A percentile compares a stretch with the other conserved stretches of the same genome.
Evolutionary conservation across 2,888 invertebrate species (phyloP).

Genomic region (Argyra leucocephala): DNA sequence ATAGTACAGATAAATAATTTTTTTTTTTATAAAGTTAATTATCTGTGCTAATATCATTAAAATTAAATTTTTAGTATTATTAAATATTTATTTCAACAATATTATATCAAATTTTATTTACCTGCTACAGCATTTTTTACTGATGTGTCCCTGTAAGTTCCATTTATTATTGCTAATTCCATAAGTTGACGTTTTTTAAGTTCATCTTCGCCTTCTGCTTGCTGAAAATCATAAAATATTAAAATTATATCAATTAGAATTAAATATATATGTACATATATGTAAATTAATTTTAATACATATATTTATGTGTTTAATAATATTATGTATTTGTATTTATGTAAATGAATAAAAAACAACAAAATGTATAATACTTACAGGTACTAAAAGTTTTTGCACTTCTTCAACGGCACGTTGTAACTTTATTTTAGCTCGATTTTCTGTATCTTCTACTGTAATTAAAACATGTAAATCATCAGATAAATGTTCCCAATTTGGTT

Average conservation of each 20-base stretch:
- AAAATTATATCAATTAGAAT: too few species aligned
- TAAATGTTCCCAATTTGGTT: slow-evolving; percentile 99
- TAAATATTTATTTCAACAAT: too few species aligned
- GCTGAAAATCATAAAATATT: slow-evolving; percentile 44
- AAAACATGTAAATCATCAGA: slow-evolving; percentile 97
- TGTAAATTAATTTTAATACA: too few species aligned
- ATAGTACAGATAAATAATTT: too few species aligned
- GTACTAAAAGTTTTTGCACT: slow-evolving; percentile 93
- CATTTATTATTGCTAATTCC: slow-evolving; percentile 99
- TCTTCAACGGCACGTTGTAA: slow-evolving; percentile 93
- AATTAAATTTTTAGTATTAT: too few species aligned
- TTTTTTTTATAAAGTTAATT: too few species aligned
- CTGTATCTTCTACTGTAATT: slow-evolving; percentile 96
- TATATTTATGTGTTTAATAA: too few species aligned
- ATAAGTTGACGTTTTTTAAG: slow-evolving; percentile 98
- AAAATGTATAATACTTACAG: slow-evolving; percentile 56
- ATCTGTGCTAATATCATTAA: too few species aligned
- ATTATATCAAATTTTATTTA: not conserved
- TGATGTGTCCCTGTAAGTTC: slow-evolving; percentile 96
- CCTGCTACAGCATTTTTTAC: slow-evolving; percentile 66
- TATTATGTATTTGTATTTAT: too few species aligned
- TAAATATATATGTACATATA: too few species aligned
- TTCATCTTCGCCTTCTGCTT: slow-evolving; percentile 99
- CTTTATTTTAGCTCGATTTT: slow-evolving; percentile 91
- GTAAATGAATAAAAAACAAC: too few species aligned